These are phyloP conservation scores for Cryptocephalus moraei DNA, from an alignment of 2,888 invertebrate species.

Conservation along the genomic window DNA sequence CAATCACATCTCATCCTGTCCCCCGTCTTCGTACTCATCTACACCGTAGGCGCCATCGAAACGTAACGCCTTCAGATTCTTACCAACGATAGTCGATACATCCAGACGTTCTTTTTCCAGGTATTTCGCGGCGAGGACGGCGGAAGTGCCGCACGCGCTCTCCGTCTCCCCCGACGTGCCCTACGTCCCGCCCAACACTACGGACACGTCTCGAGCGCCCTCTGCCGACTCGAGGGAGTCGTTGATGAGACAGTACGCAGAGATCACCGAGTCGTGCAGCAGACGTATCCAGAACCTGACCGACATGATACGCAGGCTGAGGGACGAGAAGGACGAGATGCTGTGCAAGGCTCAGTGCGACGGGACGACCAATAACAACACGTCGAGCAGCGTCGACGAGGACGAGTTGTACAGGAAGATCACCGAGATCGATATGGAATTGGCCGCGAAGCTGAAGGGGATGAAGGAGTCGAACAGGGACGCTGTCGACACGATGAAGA, in stretches of 20 bases:
- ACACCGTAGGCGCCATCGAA: too few species aligned
- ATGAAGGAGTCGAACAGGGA: slow-evolving; percentile 6
- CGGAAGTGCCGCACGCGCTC: too few species aligned
- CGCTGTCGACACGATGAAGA: background rate
- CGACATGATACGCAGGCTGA: slow-evolving; percentile 46
- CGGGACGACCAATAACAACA: too few species aligned
- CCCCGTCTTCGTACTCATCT: too few species aligned
- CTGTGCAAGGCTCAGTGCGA: slow-evolving; percentile 11
- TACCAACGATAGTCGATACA: too few species aligned
- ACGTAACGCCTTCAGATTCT: too few species aligned
- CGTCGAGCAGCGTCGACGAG: slow-evolving; percentile 14
- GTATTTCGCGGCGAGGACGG: background rate
- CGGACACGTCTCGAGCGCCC: too few species aligned
- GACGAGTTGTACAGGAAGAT: slow-evolving; percentile 22
- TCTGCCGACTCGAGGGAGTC: slow-evolving; percentile 13
- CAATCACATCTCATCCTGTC: too few species aligned
- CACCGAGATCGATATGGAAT: slow-evolving; percentile 26
- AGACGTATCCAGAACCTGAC: slow-evolving; percentile 47
- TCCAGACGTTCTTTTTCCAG: background rate
- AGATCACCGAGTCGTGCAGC: slow-evolving; percentile 44
- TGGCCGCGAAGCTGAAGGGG: slow-evolving; percentile 24
- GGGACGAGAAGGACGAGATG: slow-evolving; percentile 45
- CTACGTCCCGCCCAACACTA: too few species aligned
- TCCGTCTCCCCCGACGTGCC: too few species aligned
- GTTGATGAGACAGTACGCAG: slow-evolving; percentile 33